These are phyloP conservation scores for Euura lappo DNA, from an alignment of 1,140 invertebrate species.

Conservation along the genomic window DNA sequence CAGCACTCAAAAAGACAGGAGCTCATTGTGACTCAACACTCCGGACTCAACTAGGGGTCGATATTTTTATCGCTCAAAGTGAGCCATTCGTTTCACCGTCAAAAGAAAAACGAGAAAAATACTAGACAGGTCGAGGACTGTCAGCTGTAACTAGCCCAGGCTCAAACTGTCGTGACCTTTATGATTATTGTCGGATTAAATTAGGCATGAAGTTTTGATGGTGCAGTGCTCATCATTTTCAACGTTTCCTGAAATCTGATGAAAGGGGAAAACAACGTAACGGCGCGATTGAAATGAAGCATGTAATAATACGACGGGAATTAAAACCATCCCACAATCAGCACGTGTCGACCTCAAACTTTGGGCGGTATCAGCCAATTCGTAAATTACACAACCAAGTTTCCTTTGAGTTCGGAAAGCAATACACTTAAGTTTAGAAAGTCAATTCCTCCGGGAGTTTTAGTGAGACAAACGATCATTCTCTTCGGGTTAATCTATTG, in stretches of 20 bases:
- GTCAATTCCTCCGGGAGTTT: neutral
- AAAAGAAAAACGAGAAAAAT: neutral
- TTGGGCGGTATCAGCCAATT: neutral
- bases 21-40: constrained; percentile 2
- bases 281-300: no score
- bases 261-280: no score
- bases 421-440: neutral
- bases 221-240: neutral
- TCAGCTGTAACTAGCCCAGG: neutral
- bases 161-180: neutral
- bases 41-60: neutral
- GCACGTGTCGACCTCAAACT: no score
- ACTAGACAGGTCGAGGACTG: neutral
- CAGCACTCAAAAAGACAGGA: neutral
- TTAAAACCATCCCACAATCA: no score
- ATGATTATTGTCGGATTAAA: neutral
- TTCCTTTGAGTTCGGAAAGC: neutral
- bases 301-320: no score
- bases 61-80: neutral
- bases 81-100: neutral
- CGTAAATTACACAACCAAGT: neutral
- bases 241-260: neutral
- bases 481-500: neutral
- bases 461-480: neutral
- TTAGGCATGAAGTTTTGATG: neutral